phyloP scores from a whole-genome alignment of 2,888 invertebrate genomes.

The Petrophora chlorosata region DNA sequence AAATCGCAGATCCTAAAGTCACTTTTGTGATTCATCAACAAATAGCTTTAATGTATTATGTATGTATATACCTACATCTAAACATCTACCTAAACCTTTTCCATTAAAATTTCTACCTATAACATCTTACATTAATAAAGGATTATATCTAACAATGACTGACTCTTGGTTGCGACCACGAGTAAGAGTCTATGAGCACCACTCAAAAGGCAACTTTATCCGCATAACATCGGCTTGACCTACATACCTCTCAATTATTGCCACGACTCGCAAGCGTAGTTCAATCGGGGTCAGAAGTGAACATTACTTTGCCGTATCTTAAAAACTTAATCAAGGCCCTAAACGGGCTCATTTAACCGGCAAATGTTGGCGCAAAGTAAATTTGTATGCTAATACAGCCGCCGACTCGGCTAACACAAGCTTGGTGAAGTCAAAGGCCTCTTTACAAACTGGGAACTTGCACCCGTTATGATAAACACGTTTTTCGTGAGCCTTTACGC shows the following conservation, averaged over 20 bases:
- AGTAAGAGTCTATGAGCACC: slow-evolving; percentile 5
- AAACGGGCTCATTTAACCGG: slow-evolving; percentile 47
- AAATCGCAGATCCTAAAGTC: too few species aligned
- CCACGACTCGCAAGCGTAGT: slow-evolving; percentile 14
- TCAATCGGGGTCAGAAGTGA: slow-evolving; percentile 27
- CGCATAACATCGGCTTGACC: slow-evolving; percentile 19
- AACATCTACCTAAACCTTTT: too few species aligned
- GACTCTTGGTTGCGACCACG: slow-evolving; percentile 5
- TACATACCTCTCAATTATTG: slow-evolving; percentile 25
- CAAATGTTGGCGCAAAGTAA: slow-evolving; percentile 50
- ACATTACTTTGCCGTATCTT: slow-evolving; percentile 46
- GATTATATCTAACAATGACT: too few species aligned
- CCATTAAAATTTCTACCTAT: too few species aligned
- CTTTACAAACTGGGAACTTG: slow-evolving; percentile 26
- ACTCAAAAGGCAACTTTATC: slow-evolving; percentile 23
- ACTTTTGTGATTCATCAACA: too few species aligned
- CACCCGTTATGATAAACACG: slow-evolving; percentile 32
- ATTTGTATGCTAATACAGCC: slow-evolving; percentile 73
- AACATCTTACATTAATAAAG: too few species aligned
- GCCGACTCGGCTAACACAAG: slow-evolving; percentile 30
- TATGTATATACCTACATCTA: too few species aligned
- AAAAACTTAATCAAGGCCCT: slow-evolving; percentile 54
- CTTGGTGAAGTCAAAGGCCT: slow-evolving; percentile 27
- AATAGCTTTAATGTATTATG: too few species aligned
- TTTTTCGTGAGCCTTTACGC: slow-evolving; percentile 18